Evolutionary conservation across 2,797 vertebrate genomes (phyloP).

Genomic region (Gallinago solitaria): DNA sequence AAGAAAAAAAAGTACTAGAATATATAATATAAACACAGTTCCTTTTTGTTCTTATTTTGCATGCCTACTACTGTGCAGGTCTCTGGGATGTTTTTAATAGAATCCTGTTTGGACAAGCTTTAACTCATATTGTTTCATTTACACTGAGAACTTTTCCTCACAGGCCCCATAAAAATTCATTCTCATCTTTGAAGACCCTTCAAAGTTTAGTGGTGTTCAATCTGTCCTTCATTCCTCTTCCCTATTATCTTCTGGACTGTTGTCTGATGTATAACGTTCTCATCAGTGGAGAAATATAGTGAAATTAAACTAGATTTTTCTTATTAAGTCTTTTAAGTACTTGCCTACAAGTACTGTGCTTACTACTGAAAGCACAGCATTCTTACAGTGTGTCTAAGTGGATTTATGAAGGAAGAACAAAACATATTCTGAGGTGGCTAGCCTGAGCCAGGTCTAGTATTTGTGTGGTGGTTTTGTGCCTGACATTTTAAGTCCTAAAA

Average conservation of each 20-base stretch:
- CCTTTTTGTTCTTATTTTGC: background rate
- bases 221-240: background rate
- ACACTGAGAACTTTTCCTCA: background rate
- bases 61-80: background rate
- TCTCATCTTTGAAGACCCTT: slow-evolving; percentile 13
- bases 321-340: background rate
- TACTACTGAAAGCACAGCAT: background rate
- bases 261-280: background rate
- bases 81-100: background rate
- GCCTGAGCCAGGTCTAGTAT: background rate
- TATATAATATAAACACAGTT: background rate
- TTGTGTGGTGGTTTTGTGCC: too few relatives aligned
- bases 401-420: background rate
- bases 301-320: background rate
- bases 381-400: background rate
- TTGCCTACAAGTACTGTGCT: background rate
- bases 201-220: background rate
- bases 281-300: background rate
- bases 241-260: background rate
- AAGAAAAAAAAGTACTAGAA: background rate
- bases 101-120: background rate
- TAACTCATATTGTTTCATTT: background rate
- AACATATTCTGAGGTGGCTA: background rate
- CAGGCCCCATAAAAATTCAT: background rate
- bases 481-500: background rate